phyloP scores from a whole-genome alignment of 2,113 vertebrate species.

The Vulpes lagopus region DNA sequence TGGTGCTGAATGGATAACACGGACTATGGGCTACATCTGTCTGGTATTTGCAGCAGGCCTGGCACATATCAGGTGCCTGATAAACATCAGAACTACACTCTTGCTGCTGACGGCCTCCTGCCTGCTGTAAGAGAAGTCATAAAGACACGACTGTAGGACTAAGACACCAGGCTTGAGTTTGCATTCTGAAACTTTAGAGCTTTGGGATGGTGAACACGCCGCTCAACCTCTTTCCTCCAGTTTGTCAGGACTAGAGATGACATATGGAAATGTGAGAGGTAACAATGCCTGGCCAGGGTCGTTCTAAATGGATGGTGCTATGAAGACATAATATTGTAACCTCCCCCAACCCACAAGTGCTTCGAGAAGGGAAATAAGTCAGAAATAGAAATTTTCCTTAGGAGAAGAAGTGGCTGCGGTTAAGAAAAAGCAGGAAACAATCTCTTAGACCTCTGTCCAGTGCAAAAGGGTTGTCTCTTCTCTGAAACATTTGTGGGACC shows the following conservation, averaged over 20 bases:
- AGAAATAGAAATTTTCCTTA: background rate
- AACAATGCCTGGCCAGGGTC: background rate
- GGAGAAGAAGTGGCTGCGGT: background rate
- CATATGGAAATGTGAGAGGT: background rate
- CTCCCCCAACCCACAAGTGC: background rate
- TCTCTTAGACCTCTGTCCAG: background rate
- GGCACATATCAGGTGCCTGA: background rate
- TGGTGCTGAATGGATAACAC: background rate
- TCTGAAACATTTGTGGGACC: background rate
- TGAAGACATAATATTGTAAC: background rate
- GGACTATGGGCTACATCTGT: too few relatives aligned
- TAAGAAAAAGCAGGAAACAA: background rate
- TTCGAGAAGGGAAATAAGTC: background rate
- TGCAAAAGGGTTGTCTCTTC: background rate
- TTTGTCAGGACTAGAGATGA: background rate
- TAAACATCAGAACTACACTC: background rate
- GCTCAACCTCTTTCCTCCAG: background rate
- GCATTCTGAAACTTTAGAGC: background rate
- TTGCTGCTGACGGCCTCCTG: fast-evolving
- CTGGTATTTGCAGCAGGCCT: too few relatives aligned
- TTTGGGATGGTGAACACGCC: background rate
- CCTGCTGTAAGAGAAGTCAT: background rate
- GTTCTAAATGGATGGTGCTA: background rate
- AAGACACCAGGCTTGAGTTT: background rate
- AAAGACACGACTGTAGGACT: background rate